Conservation (phyloP, 1,140 invertebrate species). For the Trichogramma pretiosum region DNA sequence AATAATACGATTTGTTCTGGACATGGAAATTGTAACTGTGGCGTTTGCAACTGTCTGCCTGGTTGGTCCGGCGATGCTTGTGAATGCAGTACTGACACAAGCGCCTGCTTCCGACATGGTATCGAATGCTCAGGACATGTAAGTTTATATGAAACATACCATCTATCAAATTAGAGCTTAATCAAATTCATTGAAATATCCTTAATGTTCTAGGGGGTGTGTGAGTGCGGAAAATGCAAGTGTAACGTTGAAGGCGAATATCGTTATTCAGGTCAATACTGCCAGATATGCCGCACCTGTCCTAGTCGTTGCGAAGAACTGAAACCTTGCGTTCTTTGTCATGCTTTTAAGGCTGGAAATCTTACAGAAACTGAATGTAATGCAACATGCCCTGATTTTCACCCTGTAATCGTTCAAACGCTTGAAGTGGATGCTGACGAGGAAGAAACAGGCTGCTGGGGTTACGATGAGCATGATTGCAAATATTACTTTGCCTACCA, state of each 20-base stretch:
- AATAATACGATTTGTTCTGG: constrained; percentile 69
- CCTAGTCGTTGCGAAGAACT: constrained; percentile 79
- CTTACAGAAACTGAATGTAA: constrained; percentile 52
- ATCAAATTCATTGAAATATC: no score
- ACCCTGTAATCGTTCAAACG: constrained; percentile 51
- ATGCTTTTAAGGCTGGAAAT: constrained; percentile 72
- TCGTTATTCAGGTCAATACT: constrained; percentile 75
- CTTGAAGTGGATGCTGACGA: constrained; percentile 60
- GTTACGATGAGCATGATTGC: constrained; percentile 78
- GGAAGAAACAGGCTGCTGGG: constrained; percentile 67
- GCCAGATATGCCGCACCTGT: constrained; percentile 91
- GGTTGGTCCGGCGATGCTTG: constrained; percentile 78
- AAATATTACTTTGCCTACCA: constrained; percentile 80
- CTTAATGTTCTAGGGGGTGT: constrained; percentile 58
- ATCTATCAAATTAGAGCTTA: neutral
- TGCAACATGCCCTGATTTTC: constrained; percentile 49
- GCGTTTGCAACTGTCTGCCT: constrained; percentile 63
- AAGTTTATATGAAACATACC: constrained; percentile 20
- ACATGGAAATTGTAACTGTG: constrained; percentile 68
- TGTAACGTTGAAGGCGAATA: constrained; percentile 59
- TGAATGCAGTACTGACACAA: constrained; percentile 64
- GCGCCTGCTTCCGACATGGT: constrained; percentile 57
- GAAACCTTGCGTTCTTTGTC: constrained; percentile 87
- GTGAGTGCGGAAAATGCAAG: constrained; percentile 80
- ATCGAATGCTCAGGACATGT: constrained; percentile 59